Percentiles rank a stretch among this genome's conserved stretches.
phyloP scores from a whole-genome alignment of 2,888 invertebrate species.

The Thymelicus sylvestris region DNA sequence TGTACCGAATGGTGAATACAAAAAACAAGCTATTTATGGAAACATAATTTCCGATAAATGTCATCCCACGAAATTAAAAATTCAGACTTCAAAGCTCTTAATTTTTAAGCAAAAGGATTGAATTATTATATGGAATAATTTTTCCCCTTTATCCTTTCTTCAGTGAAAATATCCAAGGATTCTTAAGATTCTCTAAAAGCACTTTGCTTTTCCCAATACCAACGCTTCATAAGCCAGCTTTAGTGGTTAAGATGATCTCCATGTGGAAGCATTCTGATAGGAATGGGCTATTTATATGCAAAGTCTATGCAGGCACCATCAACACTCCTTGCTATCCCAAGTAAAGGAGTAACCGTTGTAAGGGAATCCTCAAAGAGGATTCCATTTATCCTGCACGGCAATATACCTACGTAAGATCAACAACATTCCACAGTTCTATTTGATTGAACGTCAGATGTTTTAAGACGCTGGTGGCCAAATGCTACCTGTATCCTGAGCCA shows the following conservation, averaged over 20 bases:
- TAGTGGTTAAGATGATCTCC: background rate
- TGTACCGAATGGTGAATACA: too few relatives aligned
- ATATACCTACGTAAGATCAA: conserved; percentile 7
- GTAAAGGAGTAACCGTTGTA: conserved; percentile 19
- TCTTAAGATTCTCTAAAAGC: too few relatives aligned
- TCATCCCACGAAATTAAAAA: too few relatives aligned
- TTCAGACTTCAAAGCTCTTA: too few relatives aligned
- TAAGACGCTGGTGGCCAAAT: background rate
- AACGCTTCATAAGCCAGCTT: background rate
- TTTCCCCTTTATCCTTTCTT: too few relatives aligned
- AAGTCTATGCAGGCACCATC: conserved; percentile 20
- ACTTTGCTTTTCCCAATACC: too few relatives aligned
- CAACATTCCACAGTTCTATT: background rate
- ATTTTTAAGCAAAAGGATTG: too few relatives aligned
- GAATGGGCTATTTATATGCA: conserved; percentile 23
- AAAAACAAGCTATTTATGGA: too few relatives aligned
- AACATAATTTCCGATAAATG: too few relatives aligned
- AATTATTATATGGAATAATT: too few relatives aligned
- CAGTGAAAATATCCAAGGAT: too few relatives aligned
- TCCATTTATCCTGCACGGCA: conserved; percentile 18
- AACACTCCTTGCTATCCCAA: conserved; percentile 6
- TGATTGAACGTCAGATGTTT: background rate
- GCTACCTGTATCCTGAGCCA: background rate
- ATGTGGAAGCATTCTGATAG: conserved; percentile 12
- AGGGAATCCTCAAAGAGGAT: conserved; percentile 23